Base-by-base conservation (phyloP, 2,888 invertebrate species). In the Alloplasta piceator region DNA sequence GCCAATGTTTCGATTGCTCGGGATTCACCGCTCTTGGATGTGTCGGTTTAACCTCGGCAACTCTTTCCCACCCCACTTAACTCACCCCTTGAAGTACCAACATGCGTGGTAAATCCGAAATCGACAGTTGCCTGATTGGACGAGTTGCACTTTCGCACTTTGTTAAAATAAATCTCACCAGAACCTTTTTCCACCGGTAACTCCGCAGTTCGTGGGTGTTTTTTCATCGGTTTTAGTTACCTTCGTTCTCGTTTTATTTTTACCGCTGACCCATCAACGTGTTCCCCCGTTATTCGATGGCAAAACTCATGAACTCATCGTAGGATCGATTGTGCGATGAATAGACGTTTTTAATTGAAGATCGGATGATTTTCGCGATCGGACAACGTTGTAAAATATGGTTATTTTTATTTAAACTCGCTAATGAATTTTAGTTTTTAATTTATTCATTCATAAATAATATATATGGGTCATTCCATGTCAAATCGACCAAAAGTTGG, bases 111-210 rank as follows among this genome's bases (percentile, higher is more conserved):
- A 67, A 26, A 58, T 67, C 60, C 58, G 67, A 60, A 26, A 41
- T 67, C 67, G 26, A 36, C 26, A 67, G 26, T 26, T 39, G 26
- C 39, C 16, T 4, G 9, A 6, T 46, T 16, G 14, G 58, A 26
- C 70, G 66, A 66, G 39, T 63, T 16, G 43, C 67, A 78, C 73
- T 81, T 78, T 81, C 48, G 66, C 71, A 81, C 81, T 78, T 61
- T 55, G 71, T 81, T 71, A 43, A 78, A 81, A 81, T 81, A 81
- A 81, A 81, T 78, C 81, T 78, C 74, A 61, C 74, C 52, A 66
- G 70, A 26, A 60, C 36, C 41, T 36, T 50, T 58, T 74, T 66
- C 46, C 39, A 71, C 48, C 6, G 14, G 66, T 58, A 75, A 16
- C 67, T 16, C 60, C 39, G 52, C 36, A 50, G 26, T 66, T 26